phyloP scores from a whole-genome alignment of 2,113 vertebrate species.

The Rhipidura dahli region DNA sequence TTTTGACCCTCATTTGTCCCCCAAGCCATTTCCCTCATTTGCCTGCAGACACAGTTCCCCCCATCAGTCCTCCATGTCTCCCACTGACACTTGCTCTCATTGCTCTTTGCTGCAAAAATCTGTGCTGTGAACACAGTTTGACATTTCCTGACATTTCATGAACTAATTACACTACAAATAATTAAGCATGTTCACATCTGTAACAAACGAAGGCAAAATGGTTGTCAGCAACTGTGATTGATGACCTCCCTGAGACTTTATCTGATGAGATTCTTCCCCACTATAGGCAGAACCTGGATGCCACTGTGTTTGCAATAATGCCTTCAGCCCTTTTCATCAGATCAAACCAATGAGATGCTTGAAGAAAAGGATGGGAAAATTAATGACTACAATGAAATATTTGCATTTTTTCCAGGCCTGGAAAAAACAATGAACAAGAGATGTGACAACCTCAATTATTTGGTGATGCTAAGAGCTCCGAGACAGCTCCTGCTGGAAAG shows the following conservation, averaged over 20 bases:
- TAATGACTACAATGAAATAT: constrained; percentile 98
- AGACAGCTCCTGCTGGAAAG: constrained; percentile 93
- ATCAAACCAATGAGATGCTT: constrained; percentile 87
- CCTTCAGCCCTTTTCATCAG: constrained; percentile 83
- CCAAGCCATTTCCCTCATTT: constrained; percentile 57
- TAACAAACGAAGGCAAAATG: constrained; percentile 85
- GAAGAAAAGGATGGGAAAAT: constrained; percentile 95
- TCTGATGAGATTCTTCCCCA: constrained; percentile 84
- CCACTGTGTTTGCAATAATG: constrained; percentile 82
- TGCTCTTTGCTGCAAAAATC: constrained; percentile 73
- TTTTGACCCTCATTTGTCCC: constrained; percentile 73
- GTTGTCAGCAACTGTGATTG: constrained; percentile 84
- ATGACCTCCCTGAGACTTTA: constrained; percentile 86
- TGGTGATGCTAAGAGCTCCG: constrained; percentile 88
- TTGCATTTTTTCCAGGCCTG: constrained; percentile 90
- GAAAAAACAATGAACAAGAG: constrained; percentile 90
- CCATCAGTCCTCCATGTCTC: constrained; percentile 69
- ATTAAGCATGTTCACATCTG: constrained; percentile 91
- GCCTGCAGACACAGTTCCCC: constrained; percentile 61
- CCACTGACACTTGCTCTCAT: constrained; percentile 78
- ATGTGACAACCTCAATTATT: constrained; percentile 99
- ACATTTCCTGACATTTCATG: constrained; percentile 87
- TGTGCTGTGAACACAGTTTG: constrained; percentile 78
- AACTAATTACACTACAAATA: constrained; percentile 93
- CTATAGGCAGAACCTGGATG: constrained; percentile 73